Percentiles rank a stretch among this genome's conserved stretches.
Conservation (phyloP, 2,797 vertebrate species). For the Sylvia borin region DNA sequence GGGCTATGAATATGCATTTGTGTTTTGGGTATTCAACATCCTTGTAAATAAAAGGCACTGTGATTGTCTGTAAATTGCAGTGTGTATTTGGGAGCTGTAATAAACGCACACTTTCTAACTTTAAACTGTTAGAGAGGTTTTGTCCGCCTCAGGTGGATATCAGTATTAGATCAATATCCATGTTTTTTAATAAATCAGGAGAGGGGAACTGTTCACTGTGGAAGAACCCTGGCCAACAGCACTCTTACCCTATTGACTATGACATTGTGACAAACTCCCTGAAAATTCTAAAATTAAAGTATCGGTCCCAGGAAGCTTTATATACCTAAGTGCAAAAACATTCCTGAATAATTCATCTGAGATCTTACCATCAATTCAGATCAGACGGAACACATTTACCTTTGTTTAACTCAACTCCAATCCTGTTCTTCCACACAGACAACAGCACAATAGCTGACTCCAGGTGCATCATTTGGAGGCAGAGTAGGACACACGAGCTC, state of each 20-base stretch:
- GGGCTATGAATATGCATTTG: too few relatives aligned
- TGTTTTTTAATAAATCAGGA: background rate
- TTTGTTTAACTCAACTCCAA: background rate
- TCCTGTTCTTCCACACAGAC: background rate
- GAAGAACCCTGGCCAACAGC: background rate
- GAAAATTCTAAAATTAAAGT: background rate
- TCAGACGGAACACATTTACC: background rate
- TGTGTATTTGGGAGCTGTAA: too few relatives aligned
- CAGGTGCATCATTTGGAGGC: accelerated
- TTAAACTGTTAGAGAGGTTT: too few relatives aligned
- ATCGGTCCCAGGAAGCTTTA: background rate
- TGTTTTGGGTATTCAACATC: too few relatives aligned
- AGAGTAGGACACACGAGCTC: background rate
- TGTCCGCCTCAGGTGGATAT: too few relatives aligned
- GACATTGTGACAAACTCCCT: background rate
- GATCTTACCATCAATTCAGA: background rate
- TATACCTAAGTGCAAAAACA: background rate
- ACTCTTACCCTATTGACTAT: accelerated
- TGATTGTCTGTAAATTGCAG: too few relatives aligned
- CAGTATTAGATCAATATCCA: too few relatives aligned
- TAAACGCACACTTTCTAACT: too few relatives aligned
- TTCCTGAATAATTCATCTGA: background rate
- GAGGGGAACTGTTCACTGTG: background rate
- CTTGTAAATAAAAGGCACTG: too few relatives aligned
- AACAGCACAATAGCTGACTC: background rate